Evolutionary conservation across 2,113 vertebrate species (phyloP).

Genomic region (Percopsis transmontana): DNA sequence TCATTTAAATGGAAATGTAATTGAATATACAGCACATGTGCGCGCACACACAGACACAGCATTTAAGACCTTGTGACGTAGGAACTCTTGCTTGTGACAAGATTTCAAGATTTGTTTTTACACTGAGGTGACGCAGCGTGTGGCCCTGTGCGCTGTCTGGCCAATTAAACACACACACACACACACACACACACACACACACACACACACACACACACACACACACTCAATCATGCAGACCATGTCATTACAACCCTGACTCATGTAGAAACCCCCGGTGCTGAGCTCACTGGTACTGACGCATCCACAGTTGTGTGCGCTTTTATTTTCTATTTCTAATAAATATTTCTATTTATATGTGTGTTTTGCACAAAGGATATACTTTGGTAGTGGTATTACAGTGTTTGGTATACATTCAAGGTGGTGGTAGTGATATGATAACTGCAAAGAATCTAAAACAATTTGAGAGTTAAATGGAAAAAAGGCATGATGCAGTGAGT

Average conservation of each 20-base stretch:
- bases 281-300: slow-evolving; percentile 41
- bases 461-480: too few species aligned
- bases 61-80: background rate
- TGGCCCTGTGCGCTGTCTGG: background rate
- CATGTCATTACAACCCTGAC: slow-evolving; percentile 54
- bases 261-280: slow-evolving; percentile 49
- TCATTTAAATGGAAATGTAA: too few species aligned
- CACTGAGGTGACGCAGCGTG: background rate
- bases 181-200: background rate
- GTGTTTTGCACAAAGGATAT: background rate
- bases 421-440: too few species aligned
- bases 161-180: slow-evolving; percentile 46
- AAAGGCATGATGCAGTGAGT: too few species aligned
- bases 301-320: background rate
- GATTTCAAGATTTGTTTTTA: background rate
- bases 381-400: background rate
- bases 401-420: too few species aligned
- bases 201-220: background rate
- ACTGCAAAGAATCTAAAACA: too few species aligned
- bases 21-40: too few species aligned
- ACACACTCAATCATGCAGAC: slow-evolving; percentile 4
- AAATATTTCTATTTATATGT: background rate
- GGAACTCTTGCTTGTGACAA: background rate
- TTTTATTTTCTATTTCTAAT: background rate
- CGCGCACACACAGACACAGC: too few species aligned